phyloP scores from a whole-genome alignment of 2,797 vertebrate species.

The Limosa lapponica region DNA sequence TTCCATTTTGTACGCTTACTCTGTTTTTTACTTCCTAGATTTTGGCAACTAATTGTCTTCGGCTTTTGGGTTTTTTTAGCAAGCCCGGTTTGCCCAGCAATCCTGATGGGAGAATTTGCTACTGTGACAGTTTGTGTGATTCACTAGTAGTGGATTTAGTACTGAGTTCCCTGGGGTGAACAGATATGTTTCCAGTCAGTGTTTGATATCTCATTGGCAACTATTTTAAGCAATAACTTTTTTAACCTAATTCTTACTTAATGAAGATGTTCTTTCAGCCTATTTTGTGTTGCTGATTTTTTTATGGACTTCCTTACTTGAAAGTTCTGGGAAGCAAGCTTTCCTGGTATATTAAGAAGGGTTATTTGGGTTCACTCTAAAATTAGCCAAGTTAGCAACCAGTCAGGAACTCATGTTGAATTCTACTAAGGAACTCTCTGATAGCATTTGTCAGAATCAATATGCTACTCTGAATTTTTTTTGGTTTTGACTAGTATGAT shows the following conservation, averaged over 20 bases:
- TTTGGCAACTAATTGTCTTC: neutral
- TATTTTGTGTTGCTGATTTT: neutral
- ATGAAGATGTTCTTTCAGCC: neutral
- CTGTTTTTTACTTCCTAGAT: neutral
- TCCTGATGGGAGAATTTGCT: neutral
- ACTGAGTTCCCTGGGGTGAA: neutral
- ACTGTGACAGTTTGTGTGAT: neutral
- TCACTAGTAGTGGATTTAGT: neutral
- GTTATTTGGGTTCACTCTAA: neutral
- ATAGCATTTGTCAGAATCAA: neutral
- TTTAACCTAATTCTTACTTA: neutral
- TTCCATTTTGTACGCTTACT: neutral
- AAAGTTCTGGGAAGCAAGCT: neutral
- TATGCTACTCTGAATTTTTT: neutral
- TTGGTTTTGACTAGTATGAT: neutral
- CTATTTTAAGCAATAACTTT: neutral
- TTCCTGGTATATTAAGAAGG: neutral
- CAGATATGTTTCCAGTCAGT: neutral
- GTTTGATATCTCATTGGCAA: neutral
- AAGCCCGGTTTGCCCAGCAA: neutral
- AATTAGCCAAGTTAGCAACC: neutral
- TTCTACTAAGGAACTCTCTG: neutral
- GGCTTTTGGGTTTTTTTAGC: neutral
- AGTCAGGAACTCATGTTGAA: neutral
- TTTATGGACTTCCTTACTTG: neutral